A percentile compares a stretch with the other conserved stretches of the same genome.
phyloP scores from a whole-genome alignment of 64 coral and sea anemone genomes.

The Pocillopora verrucosa region DNA sequence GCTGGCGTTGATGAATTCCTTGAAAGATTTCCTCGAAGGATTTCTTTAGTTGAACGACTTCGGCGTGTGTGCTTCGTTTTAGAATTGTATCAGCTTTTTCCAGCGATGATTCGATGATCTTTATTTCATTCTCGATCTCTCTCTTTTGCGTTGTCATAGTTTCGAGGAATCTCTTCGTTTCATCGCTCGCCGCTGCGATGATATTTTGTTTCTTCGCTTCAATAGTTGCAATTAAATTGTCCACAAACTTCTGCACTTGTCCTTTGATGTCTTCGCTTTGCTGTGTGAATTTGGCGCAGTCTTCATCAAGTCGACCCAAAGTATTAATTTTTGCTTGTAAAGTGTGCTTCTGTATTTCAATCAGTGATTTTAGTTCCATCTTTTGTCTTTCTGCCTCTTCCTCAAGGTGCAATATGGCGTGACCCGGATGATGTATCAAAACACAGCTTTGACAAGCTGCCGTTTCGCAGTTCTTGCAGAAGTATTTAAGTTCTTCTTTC shows the following conservation, averaged over 20 bases:
- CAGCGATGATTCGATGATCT: not conserved
- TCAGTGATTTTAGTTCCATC: not conserved
- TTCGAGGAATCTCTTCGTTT: not conserved
- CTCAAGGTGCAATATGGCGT: not conserved
- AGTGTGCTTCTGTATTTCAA: not conserved
- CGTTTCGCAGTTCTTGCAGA: not conserved
- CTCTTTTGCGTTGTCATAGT: not conserved
- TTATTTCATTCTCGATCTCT: not conserved
- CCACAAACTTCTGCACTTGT: not conserved
- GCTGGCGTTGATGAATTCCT: not conserved
- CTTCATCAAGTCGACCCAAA: not conserved
- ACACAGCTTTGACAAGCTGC: conserved; percentile 15
- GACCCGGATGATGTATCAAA: not conserved
- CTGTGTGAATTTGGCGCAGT: not conserved
- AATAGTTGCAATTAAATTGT: not conserved
- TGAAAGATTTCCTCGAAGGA: not conserved
- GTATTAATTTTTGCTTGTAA: not conserved
- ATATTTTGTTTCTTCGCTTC: conserved; percentile 19
- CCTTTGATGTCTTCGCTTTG: not conserved
- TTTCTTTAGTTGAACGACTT: not conserved
- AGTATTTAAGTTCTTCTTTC: not conserved
- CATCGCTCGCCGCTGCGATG: not conserved
- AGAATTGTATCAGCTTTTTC: conserved; percentile 3
- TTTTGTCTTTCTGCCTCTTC: not conserved
- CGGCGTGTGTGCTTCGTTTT: not conserved